phyloP scores from a whole-genome alignment of 2,113 vertebrate species.

The Pampusana beccarii region DNA sequence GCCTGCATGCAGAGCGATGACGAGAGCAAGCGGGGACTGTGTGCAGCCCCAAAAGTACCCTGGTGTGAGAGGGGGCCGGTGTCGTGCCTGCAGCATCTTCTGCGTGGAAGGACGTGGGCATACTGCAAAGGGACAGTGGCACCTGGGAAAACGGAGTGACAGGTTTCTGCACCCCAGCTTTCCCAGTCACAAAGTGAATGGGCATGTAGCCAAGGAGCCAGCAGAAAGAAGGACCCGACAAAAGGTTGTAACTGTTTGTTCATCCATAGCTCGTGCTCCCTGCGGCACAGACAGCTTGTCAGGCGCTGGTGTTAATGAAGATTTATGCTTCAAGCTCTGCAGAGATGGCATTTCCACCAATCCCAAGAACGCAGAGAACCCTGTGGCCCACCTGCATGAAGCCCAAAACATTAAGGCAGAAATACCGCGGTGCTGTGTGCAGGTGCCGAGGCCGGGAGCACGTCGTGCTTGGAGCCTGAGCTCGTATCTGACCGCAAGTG shows the following conservation, averaged over 20 bases:
- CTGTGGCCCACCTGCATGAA: not conserved
- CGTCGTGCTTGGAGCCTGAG: fast-evolving
- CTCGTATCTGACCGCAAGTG: not conserved
- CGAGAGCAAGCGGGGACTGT: fast-evolving
- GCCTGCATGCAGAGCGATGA: fast-evolving
- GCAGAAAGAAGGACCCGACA: not conserved
- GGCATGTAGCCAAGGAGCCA: not conserved
- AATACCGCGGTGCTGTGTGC: fast-evolving
- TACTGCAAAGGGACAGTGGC: not conserved
- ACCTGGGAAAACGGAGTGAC: not conserved
- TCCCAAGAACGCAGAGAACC: not conserved
- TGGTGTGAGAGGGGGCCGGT: too few relatives aligned
- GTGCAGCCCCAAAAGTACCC: not conserved
- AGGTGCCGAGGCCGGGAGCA: not conserved
- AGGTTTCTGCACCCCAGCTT: not conserved
- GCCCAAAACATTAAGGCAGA: not conserved
- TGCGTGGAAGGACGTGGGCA: not conserved
- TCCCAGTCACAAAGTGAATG: not conserved
- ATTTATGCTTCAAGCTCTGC: not conserved
- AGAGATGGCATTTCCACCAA: not conserved
- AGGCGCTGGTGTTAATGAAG: fast-evolving
- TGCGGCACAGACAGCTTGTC: not conserved
- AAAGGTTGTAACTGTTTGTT: not conserved
- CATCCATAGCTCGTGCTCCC: not conserved
- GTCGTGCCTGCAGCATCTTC: not conserved